Base-by-base conservation (phyloP, 2,888 invertebrate species). In the Agapetus fuscipes region DNA sequence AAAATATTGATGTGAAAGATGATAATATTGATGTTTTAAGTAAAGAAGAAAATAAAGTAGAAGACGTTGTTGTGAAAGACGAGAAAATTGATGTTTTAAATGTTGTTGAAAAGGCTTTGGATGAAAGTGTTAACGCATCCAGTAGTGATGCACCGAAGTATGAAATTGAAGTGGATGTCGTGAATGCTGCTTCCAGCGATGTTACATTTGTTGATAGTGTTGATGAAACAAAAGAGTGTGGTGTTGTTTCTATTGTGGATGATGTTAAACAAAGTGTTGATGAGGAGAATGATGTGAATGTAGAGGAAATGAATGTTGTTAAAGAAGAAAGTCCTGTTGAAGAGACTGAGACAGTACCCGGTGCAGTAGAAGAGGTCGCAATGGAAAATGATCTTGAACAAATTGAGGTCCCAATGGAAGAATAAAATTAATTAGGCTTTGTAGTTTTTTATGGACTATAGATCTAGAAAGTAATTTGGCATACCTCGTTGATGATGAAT, bases 381-480 rank as follows among this genome's bases (percentile, higher is more conserved):
- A n/a, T n/a, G n/a, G n/a, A n/a, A n/a, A n/a, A n/a, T n/a, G n/a
- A n/a, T n/a, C n/a, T n/a, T n/a, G n/a, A n/a, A n/a, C n/a, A n/a
- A n/a, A n/a, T n/a, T n/a, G 26, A 6, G 5, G 15, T 36, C 12
- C 34, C 26, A 10, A 34, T 34, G 34, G 34, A 34, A 34, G 34
- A 34, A 14, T 26, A 34, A 25, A 34, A 20, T 11, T 5, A 33
- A 12, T 28, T 7, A 28, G 7, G 6, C n/a, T n/a, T n/a, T n/a
- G n/a, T n/a, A n/a, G n/a, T n/a, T n/a, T n/a, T n/a, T n/a, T n/a
- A n/a, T n/a, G n/a, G n/a, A n/a, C n/a, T n/a, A n/a, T n/a, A n/a
- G n/a, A n/a, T n/a, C n/a, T n/a, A n/a, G n/a, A n/a, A n/a, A n/a
- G n/a, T n/a, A n/a, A n/a, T n/a, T n/a, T n/a, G n/a, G n/a, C n/a